phyloP scores from a whole-genome alignment of 2,113 vertebrate species.

The Malurus cyaneus region DNA sequence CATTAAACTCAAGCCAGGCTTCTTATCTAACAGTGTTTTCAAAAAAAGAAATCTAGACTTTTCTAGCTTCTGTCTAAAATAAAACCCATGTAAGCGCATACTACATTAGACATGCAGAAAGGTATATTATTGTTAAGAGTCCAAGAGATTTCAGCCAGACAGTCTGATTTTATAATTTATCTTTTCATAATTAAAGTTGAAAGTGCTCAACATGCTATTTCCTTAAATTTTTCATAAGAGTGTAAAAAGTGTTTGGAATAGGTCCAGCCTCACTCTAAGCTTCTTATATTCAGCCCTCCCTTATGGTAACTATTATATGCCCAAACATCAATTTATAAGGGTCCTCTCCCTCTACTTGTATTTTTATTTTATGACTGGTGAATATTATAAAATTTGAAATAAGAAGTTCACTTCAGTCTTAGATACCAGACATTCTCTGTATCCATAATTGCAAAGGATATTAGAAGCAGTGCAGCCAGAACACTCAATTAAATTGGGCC shows the following conservation, averaged over 20 bases:
- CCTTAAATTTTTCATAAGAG: conserved; percentile 22
- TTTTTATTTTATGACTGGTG: background rate
- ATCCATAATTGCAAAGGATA: background rate
- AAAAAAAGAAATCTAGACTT: background rate
- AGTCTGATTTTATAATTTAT: background rate
- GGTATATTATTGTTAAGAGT: background rate
- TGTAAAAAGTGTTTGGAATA: conserved; percentile 22
- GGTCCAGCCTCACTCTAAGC: conserved; percentile 23
- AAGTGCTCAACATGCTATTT: background rate
- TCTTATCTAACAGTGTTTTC: background rate
- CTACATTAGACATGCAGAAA: background rate
- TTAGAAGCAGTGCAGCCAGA: background rate
- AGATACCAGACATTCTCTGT: background rate
- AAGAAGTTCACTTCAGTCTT: background rate
- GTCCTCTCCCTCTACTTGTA: too few species aligned
- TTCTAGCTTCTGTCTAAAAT: background rate
- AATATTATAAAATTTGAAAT: background rate
- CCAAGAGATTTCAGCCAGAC: conserved; percentile 1
- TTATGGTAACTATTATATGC: background rate
- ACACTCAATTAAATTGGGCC: background rate
- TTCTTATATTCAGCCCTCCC: background rate
- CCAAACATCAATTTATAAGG: background rate
- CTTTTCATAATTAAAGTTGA: background rate
- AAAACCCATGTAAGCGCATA: background rate
- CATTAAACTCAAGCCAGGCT: background rate